Conservation (phyloP, 2,888 invertebrate genomes). For the Hartigia nigra region DNA sequence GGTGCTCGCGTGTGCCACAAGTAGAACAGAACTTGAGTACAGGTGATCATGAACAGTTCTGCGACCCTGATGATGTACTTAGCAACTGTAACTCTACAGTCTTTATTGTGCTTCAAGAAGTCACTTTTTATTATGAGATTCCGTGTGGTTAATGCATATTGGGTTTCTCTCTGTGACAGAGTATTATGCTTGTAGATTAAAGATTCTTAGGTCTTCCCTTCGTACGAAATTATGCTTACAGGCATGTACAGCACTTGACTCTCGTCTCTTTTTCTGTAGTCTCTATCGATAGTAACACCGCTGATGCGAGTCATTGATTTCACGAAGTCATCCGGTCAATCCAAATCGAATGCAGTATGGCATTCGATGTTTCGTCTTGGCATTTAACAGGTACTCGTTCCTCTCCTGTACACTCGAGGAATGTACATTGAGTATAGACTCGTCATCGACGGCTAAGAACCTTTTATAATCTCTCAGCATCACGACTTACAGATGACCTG, state of each 20-base stretch:
- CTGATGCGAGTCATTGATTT: neutral
- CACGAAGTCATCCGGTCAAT: neutral
- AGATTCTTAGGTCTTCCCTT: neutral
- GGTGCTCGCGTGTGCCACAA: constrained; percentile 20
- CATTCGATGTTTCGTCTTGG: neutral
- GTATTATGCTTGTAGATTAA: neutral
- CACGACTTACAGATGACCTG: neutral
- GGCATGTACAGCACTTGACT: neutral
- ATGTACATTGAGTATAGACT: neutral
- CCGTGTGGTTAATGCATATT: neutral
- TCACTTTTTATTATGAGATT: neutral
- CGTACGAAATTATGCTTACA: neutral
- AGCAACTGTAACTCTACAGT: neutral
- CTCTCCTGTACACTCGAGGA: neutral
- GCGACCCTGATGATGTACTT: neutral
- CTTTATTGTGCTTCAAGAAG: neutral
- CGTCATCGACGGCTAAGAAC: neutral
- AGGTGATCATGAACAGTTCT: neutral
- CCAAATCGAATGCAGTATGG: neutral
- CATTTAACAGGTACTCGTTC: neutral
- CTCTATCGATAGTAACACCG: neutral
- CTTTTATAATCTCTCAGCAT: neutral
- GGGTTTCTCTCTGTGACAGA: neutral
- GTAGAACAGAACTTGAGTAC: neutral
- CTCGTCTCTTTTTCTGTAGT: neutral